Conservation (phyloP, 1,140 invertebrate genomes). For the Ridgeia piscesae region DNA sequence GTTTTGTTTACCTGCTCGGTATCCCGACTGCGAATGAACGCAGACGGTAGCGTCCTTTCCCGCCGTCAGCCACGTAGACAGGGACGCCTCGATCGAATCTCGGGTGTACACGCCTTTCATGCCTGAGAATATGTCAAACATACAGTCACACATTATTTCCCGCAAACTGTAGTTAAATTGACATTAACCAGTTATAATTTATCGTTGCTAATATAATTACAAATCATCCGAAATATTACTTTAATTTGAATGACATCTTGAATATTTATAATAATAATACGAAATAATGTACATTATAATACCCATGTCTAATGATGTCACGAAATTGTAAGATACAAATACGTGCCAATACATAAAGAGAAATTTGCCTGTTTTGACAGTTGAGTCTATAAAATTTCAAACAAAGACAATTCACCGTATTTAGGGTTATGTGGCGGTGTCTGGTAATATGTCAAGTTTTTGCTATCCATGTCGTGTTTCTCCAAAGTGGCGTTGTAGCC, state of each 20-base stretch:
- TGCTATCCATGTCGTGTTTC: conserved; percentile 10
- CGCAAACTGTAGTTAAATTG: too few relatives aligned
- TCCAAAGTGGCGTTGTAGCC: conserved; percentile 43
- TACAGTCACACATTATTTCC: too few relatives aligned
- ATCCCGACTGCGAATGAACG: not conserved
- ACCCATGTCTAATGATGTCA: too few relatives aligned
- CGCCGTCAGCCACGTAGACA: not conserved
- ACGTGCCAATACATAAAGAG: too few relatives aligned
- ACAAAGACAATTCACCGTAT: not conserved
- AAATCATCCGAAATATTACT: too few relatives aligned
- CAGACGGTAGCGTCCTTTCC: not conserved
- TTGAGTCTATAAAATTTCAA: not conserved
- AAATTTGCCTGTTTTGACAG: too few relatives aligned
- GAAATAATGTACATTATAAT: too few relatives aligned
- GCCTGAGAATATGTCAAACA: not conserved
- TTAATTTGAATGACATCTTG: too few relatives aligned
- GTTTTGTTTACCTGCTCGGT: not conserved
- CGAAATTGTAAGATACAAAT: too few relatives aligned
- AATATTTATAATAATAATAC: too few relatives aligned
- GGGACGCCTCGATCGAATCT: not conserved
- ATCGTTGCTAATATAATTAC: too few relatives aligned
- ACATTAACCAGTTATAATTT: too few relatives aligned
- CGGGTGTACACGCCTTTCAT: not conserved
- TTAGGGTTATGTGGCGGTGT: not conserved
- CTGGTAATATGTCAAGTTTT: not conserved